Conservation (phyloP, 2,113 vertebrate species). For the Neolamprologus sp. region DNA sequence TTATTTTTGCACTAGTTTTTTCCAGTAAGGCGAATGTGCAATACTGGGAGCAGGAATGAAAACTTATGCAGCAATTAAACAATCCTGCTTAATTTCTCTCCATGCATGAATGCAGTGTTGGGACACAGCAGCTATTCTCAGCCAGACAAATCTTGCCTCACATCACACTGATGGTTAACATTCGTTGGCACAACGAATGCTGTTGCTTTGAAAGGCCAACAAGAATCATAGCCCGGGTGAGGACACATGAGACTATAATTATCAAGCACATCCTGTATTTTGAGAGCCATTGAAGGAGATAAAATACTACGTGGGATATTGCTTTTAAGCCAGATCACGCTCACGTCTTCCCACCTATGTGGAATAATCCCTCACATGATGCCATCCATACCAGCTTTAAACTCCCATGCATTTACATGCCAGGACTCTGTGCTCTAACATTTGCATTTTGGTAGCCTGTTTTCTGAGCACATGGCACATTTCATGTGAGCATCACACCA, state of each 20-base stretch:
- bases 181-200: background rate
- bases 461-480: background rate
- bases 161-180: background rate
- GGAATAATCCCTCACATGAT: background rate
- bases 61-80: background rate
- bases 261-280: background rate
- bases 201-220: background rate
- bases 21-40: background rate
- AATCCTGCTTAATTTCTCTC: background rate
- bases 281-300: background rate
- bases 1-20: background rate
- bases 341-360: background rate
- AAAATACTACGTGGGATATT: background rate
- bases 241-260: slow-evolving; percentile 10
- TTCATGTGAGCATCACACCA: background rate
- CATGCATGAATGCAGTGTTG: background rate
- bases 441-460: slow-evolving; percentile 7
- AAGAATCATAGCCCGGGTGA: background rate
- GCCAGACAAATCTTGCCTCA: background rate
- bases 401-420: background rate
- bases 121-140: background rate
- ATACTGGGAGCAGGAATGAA: background rate
- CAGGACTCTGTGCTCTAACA: background rate
- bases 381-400: background rate
- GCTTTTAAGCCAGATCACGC: background rate